Evolutionary conservation across 2,888 invertebrate species (phyloP).

Genomic region (Camptogramma bilineatum): DNA sequence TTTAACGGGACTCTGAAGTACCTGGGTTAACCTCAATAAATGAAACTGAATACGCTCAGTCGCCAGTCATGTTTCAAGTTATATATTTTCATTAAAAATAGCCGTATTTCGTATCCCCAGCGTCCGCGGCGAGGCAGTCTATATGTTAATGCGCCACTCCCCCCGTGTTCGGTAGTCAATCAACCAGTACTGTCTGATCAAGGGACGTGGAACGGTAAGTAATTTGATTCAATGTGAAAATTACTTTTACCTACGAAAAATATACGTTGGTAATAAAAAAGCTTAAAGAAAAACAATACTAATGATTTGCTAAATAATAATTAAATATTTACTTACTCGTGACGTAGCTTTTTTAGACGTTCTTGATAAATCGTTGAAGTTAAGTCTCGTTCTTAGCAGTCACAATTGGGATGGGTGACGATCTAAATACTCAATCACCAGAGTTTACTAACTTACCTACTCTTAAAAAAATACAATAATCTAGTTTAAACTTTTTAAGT

Average conservation of each 20-base stretch:
- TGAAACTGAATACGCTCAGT: neutral
- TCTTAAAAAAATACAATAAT: no score
- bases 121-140: slow-evolving; percentile 47
- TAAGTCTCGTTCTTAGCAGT: no score
- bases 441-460: no score
- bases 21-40: neutral
- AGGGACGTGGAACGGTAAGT: slow-evolving; percentile 40
- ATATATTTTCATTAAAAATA: slow-evolving; percentile 31
- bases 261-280: neutral
- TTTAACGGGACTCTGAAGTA: no score
- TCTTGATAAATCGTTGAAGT: no score
- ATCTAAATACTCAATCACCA: no score
- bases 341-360: no score
- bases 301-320: no score
- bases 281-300: no score
- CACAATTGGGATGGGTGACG: no score
- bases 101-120: slow-evolving; percentile 17
- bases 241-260: slow-evolving; percentile 5
- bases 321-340: no score
- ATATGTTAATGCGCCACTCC: slow-evolving; percentile 58
- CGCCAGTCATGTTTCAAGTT: slow-evolving; percentile 13
- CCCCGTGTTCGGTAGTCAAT: slow-evolving; percentile 56
- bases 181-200: slow-evolving; percentile 51
- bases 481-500: no score
- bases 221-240: slow-evolving; percentile 28